Base-by-base conservation (phyloP, 2,888 invertebrate genomes). In the Scaptomyza polygonia region DNA sequence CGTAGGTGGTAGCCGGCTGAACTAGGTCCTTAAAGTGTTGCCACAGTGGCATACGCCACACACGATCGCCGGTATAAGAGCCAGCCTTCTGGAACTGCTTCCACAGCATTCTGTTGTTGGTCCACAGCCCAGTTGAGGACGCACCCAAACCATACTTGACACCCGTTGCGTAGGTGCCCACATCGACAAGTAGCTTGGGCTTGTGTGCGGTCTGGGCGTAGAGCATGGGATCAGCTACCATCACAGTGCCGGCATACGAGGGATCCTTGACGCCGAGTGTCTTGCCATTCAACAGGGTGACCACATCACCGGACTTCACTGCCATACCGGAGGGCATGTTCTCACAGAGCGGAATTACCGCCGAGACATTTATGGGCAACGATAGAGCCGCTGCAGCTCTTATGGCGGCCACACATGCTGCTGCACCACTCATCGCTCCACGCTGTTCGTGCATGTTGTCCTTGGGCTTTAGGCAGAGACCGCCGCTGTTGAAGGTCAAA, bases 221-320 rank as follows among this genome's bases (percentile, higher is more conserved):
- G 25, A 94, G 93, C 44, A 97, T 91, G 18, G 96, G 96, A 92
- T 97, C 97, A 1, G 96, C 96, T 71, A 97, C 91, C 27, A 96
- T 93, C 1, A 97, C 92, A 11, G 96, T 92, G 0, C 96, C 97
- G 68, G 96, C 96, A 14, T 94, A 94, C 71, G 96, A 95, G 0
- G 90, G 93, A 92, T 91, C 93, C 30, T 48, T 67, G 6, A 92
- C 80, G 29, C 89, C 78, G 62, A 91, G 16, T 88, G 94, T 91
- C 72, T 93, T 70, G 1, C 94, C 94, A 86, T 93, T 94, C 74
- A 93, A 67, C 12, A 91, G 79, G 7, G 90, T 90, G 1, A 92
- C 82, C 1, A 92, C 89, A 77, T 92, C 92, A 0, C 92, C 92
- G 0, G 94, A 93, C 42, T 92, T 93, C 25, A 93, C 93, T 0